These are phyloP conservation scores for Seison nebaliae DNA, from an alignment of 1,140 invertebrate species.

Conservation along the genomic window DNA sequence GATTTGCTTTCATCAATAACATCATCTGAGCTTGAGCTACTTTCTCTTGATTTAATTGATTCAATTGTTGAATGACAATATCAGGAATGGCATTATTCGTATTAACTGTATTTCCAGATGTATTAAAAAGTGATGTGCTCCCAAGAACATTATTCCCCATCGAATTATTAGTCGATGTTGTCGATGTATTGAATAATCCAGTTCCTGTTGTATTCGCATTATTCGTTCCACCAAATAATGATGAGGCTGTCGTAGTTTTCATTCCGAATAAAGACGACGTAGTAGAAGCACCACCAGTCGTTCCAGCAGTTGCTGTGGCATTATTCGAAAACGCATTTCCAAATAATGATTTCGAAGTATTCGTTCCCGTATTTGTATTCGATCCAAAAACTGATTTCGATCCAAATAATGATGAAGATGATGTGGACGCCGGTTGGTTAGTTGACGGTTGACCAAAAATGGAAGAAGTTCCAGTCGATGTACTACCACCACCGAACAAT, in stretches of 20 bases:
- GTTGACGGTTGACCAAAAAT: not conserved
- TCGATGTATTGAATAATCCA: conserved; percentile 31
- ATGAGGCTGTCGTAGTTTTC: conserved; percentile 3
- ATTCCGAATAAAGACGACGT: no score
- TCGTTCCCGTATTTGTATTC: conserved; percentile 18
- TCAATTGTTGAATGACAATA: no score
- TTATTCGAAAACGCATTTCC: no score
- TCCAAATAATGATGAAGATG: conserved; percentile 17
- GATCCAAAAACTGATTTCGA: conserved; percentile 20
- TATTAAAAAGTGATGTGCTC: conserved; percentile 15
- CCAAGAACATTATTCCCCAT: conserved; percentile 16
- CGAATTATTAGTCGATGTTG: conserved; percentile 20
- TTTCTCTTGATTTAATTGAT: no score
- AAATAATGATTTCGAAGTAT: no score
- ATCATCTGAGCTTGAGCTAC: no score
- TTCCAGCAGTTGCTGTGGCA: not conserved
- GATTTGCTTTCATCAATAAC: no score
- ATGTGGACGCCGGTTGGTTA: conserved; percentile 4
- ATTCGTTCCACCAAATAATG: conserved; percentile 15
- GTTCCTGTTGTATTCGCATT: conserved; percentile 30
- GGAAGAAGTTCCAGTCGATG: not conserved
- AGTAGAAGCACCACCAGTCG: not conserved
- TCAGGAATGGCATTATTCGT: no score
- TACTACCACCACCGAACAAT: not conserved
- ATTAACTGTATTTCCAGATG: conserved; percentile 21